Conservation (phyloP, 53 echinoderm and acorn worm species). For the Paracentrotus lividus region DNA sequence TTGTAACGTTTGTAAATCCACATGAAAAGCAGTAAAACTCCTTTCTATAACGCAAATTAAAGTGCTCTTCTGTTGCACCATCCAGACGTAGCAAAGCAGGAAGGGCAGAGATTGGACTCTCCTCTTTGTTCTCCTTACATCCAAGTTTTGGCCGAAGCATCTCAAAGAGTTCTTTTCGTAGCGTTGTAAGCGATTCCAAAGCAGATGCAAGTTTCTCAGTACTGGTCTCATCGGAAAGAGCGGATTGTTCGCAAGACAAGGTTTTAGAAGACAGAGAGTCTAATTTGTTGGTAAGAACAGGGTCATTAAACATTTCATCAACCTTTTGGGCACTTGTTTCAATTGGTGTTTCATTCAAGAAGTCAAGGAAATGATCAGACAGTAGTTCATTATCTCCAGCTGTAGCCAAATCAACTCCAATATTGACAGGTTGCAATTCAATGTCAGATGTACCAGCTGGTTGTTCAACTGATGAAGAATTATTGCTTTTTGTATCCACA, state of each 20-base stretch:
- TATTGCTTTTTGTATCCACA: background rate
- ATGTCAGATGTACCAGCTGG: background rate
- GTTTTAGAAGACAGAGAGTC: background rate
- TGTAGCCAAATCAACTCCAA: background rate
- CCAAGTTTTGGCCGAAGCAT: constrained; percentile 74
- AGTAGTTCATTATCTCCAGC: background rate
- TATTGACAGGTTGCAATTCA: background rate
- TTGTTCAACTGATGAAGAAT: background rate
- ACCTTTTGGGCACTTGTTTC: constrained; percentile 9
- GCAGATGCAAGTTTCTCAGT: constrained; percentile 38
- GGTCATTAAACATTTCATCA: background rate
- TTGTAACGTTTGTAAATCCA: constrained; percentile 69
- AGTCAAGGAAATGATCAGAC: constrained; percentile 8
- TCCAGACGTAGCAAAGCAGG: constrained; percentile 77
- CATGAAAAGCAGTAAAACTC: constrained; percentile 88
- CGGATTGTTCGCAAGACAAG: background rate
- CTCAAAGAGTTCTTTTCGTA: constrained; percentile 75
- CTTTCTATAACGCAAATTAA: constrained; percentile 77
- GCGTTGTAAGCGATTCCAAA: constrained; percentile 31
- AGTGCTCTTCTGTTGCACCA: constrained; percentile 85
- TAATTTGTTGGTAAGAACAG: background rate
- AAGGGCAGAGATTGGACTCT: constrained; percentile 86
- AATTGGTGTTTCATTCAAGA: background rate
- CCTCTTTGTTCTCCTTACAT: constrained; percentile 79
- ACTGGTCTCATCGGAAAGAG: background rate